Conservation (phyloP, 2,113 vertebrate genomes). For the Columba livia region DNA sequence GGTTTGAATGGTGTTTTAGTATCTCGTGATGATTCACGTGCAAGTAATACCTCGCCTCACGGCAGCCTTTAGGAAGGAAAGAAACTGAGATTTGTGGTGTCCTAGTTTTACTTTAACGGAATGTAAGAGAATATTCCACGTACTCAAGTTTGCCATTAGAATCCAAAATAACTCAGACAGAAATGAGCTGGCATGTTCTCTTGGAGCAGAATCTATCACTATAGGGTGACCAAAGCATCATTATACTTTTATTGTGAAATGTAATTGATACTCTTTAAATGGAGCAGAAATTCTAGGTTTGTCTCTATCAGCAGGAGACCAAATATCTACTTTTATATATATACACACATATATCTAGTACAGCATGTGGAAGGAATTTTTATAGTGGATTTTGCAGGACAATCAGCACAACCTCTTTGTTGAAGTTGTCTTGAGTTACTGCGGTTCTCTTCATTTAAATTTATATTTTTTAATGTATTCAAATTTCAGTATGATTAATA, state of each 20-base stretch:
- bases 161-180: not conserved
- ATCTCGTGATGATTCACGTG: not conserved
- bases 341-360: not conserved
- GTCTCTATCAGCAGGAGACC: not conserved
- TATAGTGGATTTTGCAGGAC: not conserved
- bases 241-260: not conserved
- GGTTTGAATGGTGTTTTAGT: not conserved
- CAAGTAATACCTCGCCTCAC: not conserved
- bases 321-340: not conserved
- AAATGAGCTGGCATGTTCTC: not conserved
- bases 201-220: not conserved
- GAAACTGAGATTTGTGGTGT: not conserved
- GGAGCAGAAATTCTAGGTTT: not conserved
- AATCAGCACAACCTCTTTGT: not conserved
- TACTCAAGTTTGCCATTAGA: not conserved
- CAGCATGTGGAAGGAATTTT: not conserved
- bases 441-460: not conserved
- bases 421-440: not conserved
- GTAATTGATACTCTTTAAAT: not conserved
- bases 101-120: not conserved
- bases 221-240: not conserved
- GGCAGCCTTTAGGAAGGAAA: not conserved
- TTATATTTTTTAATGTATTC: not conserved
- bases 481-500: not conserved
- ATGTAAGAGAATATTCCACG: slow-evolving; percentile 2